Evolutionary conservation across 2,797 vertebrate species (phyloP), one percentile per base, ranked within the genome.

Genomic region (Cetoscarus ocellatus): DNA sequence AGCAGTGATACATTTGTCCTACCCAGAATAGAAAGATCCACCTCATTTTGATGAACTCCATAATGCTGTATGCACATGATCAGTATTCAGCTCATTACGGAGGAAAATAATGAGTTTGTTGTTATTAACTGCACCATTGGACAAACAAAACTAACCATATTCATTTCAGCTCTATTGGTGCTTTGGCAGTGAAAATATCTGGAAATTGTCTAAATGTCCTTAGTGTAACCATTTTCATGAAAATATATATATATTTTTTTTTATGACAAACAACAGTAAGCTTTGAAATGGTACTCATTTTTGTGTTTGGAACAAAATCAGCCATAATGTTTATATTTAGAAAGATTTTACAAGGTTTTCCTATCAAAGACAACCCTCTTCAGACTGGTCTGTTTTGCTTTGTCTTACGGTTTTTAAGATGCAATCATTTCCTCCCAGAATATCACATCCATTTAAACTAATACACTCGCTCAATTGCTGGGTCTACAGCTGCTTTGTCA

Each of bases 61-160:
- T 4, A 61, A 48, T 59, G 14, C 19, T 71, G 5, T 18, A 62
- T 18, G 35, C 10, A 35, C 51, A 18, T 54, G 39, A 4, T 70
- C 40, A 1, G 15, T 45, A 18, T 60, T 50, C 3, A 2, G 5
- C 51, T 75, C 18, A 36, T 65, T 39, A 69, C 27, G 13, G 18
- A n/a, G 57, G n/a, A 53, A 63, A 71, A 67, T 39, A 39, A 39
- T 7, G 38, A 39, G 38, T 10, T 39, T 39, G 38, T 47, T 63
- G 42, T 68, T 60, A 19, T 45, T 44, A 52, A n/a, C 49, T 52
- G 15, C 9, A 69, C 78, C 74, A 70, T 8, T 75, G 38, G 67
- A 62, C 34, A 70, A 54, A 57, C 55, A 67, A 18, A 40, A 61
- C 10, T 10, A 17, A 48, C 61, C 43, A 34, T 58, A 61, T 49